Percentiles rank a stretch among this genome's conserved stretches.
phyloP scores from a whole-genome alignment of 2,888 invertebrate genomes.

The Copidosoma aretas region DNA sequence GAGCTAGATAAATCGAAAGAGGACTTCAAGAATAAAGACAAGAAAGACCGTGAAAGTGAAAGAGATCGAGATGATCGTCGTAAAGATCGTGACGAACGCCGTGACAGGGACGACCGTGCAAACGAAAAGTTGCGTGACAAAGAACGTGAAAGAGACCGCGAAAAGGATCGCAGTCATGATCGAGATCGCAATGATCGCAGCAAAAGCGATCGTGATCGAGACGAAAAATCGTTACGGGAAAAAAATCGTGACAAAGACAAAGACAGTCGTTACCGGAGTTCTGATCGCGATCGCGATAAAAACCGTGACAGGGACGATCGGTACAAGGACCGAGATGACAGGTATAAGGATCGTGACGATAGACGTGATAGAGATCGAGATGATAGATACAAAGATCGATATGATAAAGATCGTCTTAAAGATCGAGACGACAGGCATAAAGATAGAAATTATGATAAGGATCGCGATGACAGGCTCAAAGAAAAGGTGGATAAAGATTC shows the following conservation, averaged over 20 bases:
- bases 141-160: conserved; percentile 45
- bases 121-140: conserved; percentile 45
- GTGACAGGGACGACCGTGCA: conserved; percentile 42
- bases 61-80: conserved; percentile 42
- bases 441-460: conserved; percentile 46
- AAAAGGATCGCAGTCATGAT: conserved; percentile 38
- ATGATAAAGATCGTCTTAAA: conserved; percentile 45
- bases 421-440: conserved; percentile 41
- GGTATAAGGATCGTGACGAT: conserved; percentile 29
- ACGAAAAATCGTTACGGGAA: conserved; percentile 8
- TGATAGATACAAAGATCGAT: conserved; percentile 30
- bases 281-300: conserved; percentile 25
- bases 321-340: conserved; percentile 18
- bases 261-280: conserved; percentile 22
- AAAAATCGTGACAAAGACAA: conserved; percentile 32
- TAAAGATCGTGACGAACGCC: conserved; percentile 45
- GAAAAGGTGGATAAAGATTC: conserved; percentile 33
- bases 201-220: not conserved
- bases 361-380: conserved; percentile 50
- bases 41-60: conserved; percentile 35
- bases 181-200: conserved; percentile 43
- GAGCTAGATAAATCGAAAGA: conserved; percentile 5
- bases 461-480: conserved; percentile 42
- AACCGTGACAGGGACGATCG: conserved; percentile 30
- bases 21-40: conserved; percentile 27